Percentiles rank a stretch among this genome's conserved stretches.
phyloP scores from a whole-genome alignment of 64 coral and sea anemone genomes.

The Porites australiensis region DNA sequence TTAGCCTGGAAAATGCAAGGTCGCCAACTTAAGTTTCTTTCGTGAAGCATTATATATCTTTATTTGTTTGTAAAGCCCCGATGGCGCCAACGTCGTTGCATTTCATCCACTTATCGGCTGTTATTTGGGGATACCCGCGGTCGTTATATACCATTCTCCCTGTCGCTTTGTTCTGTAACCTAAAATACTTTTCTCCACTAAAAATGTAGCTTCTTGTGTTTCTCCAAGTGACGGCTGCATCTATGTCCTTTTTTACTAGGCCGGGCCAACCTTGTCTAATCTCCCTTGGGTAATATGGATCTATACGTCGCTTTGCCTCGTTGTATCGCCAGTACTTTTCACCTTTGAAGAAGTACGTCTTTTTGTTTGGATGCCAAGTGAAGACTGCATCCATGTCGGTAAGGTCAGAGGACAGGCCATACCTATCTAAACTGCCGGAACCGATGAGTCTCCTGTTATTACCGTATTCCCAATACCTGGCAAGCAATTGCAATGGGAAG shows the following conservation, averaged over 20 bases:
- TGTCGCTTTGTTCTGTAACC: not conserved
- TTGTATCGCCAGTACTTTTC: conserved; percentile 81
- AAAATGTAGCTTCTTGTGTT: conserved; percentile 76
- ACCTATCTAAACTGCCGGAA: not conserved
- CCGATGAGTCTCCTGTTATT: not conserved
- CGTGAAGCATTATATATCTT: not conserved
- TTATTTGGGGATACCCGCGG: not conserved
- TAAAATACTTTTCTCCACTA: conserved; percentile 28
- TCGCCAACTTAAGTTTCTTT: too few relatives aligned
- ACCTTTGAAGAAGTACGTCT: conserved; percentile 85
- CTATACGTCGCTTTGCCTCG: not conserved
- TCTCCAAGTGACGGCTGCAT: conserved; percentile 74
- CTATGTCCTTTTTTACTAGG: conserved; percentile 33
- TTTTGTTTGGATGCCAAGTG: conserved; percentile 64
- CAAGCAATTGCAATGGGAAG: not conserved
- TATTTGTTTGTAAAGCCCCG: too few relatives aligned
- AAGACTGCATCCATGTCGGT: conserved; percentile 77
- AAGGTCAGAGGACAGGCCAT: not conserved
- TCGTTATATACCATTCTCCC: not conserved
- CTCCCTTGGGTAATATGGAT: conserved; percentile 53
- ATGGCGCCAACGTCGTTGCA: not conserved
- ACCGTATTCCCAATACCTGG: conserved; percentile 3
- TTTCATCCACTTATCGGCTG: not conserved
- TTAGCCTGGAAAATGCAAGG: too few relatives aligned
- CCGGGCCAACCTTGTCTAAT: conserved; percentile 48